Percentiles rank a stretch among this genome's conserved stretches.
Evolutionary conservation across 2,888 invertebrate genomes (phyloP).

Genomic region (Andrena hattorfiana): DNA sequence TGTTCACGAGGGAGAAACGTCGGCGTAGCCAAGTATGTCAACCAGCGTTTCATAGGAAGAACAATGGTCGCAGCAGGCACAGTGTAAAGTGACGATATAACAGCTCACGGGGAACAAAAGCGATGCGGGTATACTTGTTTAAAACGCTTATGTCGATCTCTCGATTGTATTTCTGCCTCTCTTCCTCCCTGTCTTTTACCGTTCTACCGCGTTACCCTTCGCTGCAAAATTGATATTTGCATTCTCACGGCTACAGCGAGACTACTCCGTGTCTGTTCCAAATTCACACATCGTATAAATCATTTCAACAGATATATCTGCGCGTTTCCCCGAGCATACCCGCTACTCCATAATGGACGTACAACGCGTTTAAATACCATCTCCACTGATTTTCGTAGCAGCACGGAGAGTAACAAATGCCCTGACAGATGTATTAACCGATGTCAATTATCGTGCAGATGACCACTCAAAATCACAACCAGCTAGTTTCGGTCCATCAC

Average conservation of each 20-base stretch:
- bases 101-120: constrained; percentile 59
- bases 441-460: too few species aligned
- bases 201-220: constrained; percentile 19
- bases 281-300: constrained; percentile 33
- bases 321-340: background rate
- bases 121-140: constrained; percentile 61
- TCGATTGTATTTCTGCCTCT: constrained; percentile 41
- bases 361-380: constrained; percentile 1
- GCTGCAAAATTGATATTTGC: constrained; percentile 48
- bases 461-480: too few species aligned
- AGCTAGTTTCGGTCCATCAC: too few species aligned
- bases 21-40: constrained; percentile 53
- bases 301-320: constrained; percentile 26
- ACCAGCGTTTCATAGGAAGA: constrained; percentile 48
- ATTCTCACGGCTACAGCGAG: constrained; percentile 19
- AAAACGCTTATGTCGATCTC: constrained; percentile 66
- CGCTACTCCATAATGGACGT: background rate
- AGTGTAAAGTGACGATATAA: constrained; percentile 65
- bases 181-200: constrained; percentile 20
- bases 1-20: constrained; percentile 48
- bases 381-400: background rate
- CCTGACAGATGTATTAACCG: too few species aligned
- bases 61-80: constrained; percentile 59
- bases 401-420: background rate
- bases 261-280: constrained; percentile 24